A percentile compares a stretch with the other conserved stretches of the same genome.
These are phyloP conservation scores for Porites australiensis DNA, from an alignment of 64 coral and sea anemone genomes.

Conservation along the genomic window DNA sequence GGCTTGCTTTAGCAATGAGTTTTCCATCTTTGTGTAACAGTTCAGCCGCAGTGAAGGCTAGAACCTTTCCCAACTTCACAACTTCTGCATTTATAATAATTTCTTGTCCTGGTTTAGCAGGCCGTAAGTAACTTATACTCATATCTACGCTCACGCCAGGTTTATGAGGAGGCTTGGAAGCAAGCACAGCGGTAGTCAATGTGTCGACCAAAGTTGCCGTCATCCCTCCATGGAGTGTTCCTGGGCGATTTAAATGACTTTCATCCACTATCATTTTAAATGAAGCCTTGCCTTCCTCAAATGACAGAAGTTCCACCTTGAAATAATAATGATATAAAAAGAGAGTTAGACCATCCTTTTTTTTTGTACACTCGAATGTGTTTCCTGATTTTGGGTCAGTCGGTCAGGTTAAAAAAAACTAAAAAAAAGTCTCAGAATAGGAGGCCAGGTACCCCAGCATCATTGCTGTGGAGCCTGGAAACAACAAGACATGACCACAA, in stretches of 20 bases:
- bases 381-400: too few species aligned
- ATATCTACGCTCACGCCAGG: conserved; percentile 86
- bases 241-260: conserved; percentile 71
- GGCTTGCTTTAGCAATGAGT: conserved; percentile 80
- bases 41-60: conserved; percentile 89
- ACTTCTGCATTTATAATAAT: conserved; percentile 86
- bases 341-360: too few species aligned
- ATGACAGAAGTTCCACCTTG: conserved; percentile 74
- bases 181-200: conserved; percentile 62
- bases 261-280: conserved; percentile 78
- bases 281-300: conserved; percentile 72
- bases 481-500: too few species aligned
- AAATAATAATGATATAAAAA: neutral
- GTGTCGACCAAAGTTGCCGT: conserved; percentile 86
- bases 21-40: conserved; percentile 77
- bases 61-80: conserved; percentile 73
- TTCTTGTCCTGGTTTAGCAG: conserved; percentile 85
- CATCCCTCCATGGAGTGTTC: conserved; percentile 89
- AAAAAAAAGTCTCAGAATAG: too few species aligned
- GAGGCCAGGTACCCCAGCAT: too few species aligned
- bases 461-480: too few species aligned
- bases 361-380: too few species aligned
- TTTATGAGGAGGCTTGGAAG: conserved; percentile 31
- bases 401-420: too few species aligned
- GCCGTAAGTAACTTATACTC: conserved; percentile 81